phyloP scores from a whole-genome alignment of 2,113 vertebrate species.

The Sylvietta virens region DNA sequence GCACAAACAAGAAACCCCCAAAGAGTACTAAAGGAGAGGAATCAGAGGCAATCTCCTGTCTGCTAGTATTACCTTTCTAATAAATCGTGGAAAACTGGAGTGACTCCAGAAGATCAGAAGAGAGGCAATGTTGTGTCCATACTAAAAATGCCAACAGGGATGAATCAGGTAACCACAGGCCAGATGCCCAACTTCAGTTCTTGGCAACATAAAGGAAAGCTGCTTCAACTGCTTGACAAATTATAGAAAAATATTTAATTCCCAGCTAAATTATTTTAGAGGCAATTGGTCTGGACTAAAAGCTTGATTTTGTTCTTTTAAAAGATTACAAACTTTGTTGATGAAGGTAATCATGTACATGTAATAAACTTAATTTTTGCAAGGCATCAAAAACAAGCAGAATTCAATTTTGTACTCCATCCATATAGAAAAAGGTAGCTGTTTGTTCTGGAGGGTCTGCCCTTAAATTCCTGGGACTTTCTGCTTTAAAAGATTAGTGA shows the following conservation, averaged over 20 bases:
- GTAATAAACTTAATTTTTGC: not conserved
- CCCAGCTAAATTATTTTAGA: not conserved
- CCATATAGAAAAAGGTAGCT: not conserved
- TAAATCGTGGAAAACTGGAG: not conserved
- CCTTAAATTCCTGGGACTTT: not conserved
- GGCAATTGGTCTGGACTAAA: not conserved
- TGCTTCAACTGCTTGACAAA: not conserved
- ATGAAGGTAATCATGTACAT: not conserved
- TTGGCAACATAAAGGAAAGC: not conserved
- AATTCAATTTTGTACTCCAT: not conserved
- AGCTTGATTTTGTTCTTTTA: not conserved
- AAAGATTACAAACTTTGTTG: not conserved
- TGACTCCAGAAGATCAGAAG: not conserved
- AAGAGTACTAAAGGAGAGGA: not conserved
- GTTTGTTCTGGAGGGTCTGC: not conserved
- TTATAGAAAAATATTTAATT: not conserved
- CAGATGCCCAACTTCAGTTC: not conserved
- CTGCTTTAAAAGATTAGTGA: not conserved
- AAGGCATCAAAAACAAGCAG: not conserved
- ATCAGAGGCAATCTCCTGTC: not conserved
- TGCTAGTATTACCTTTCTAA: not conserved
- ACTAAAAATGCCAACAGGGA: not conserved
- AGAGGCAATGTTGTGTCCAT: not conserved
- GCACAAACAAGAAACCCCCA: rapidly evolving
- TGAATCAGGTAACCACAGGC: conserved; percentile 17